Evolutionary conservation across 2,888 invertebrate genomes (phyloP), one percentile per base, ranked within the genome.

Genomic region (Eremobia ochroleuca): DNA sequence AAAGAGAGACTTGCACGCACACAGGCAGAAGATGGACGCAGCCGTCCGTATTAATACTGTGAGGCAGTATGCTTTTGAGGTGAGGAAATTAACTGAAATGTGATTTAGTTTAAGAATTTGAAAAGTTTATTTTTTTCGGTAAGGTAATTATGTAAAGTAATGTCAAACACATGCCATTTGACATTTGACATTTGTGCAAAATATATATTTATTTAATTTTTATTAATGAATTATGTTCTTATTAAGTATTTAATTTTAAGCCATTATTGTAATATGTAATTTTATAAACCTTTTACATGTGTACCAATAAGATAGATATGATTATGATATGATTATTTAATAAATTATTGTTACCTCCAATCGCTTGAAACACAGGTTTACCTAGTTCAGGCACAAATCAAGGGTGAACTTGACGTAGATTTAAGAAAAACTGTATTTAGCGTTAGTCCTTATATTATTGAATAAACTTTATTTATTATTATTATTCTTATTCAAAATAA

Each of bases 31-130:
- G 62, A 99, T 99, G 98, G 98, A 98, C 84, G 98, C 99, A 80
- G 98, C 99, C 1, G 96, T 99, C 2, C 97, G 98, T 43, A 98
- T 98, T 76, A 98, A 98, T 70, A 98, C 98, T 55, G 97, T 99
- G 91, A 95, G 99, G 81, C 98, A 99, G 89, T 98, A 98, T 94
- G 98, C 99, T 2, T 98, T 99, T 97, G 99, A 99, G 97, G 98
- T 98, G 80, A 88, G 88, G 6, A 77, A 77, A 40, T 31, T 9
- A 31, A 31, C 9, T 61, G 4, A 72, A 67, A 34, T 52, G 8
- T 67, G 31, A 34, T 31, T 8, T 31, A 43, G 21, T 62, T 15
- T 21, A 31, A 31, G 31, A 21, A 25, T 13, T 34, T 11, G 31
- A 61, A 55, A 55, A 31, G 18, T 55, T 13, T n/a, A 13, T 55